Percentiles rank a stretch among this genome's conserved stretches.
phyloP scores from a whole-genome alignment of 1,140 invertebrate genomes.

The Forficula auricularia region DNA sequence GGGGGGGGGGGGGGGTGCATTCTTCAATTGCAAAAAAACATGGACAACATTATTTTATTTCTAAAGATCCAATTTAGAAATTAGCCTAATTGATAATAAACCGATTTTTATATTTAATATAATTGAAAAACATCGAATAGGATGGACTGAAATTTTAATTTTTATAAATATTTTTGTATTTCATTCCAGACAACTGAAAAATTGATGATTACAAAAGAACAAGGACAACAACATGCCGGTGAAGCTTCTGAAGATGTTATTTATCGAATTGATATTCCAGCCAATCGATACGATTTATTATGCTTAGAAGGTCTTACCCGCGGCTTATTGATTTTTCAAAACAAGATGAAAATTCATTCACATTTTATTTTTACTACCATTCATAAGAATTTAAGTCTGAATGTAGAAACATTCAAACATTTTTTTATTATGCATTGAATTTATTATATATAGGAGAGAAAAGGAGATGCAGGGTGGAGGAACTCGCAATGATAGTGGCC shows the following conservation, averaged over 20 bases:
- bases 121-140: not conserved
- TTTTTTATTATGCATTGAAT: not conserved
- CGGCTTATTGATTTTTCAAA: conserved; percentile 73
- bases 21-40: no score
- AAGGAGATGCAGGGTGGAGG: no score
- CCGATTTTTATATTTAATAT: not conserved
- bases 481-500: no score
- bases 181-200: conserved; percentile 69
- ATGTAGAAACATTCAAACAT: no score
- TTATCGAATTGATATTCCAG: conserved; percentile 95
- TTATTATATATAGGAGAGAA: no score
- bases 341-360: conserved; percentile 59
- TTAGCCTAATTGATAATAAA: no score
- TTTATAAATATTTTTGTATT: not conserved
- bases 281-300: conserved; percentile 93
- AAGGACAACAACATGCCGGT: conserved; percentile 43
- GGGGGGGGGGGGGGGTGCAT: no score
- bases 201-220: conserved; percentile 74
- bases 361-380: conserved; percentile 1
- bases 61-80: no score
- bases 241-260: conserved; percentile 63
- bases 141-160: not conserved
- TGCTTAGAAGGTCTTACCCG: conserved; percentile 83
- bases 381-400: conserved; percentile 3
- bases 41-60: no score